These are phyloP conservation scores for Formica aserva DNA, from an alignment of 2,888 invertebrate genomes.

Conservation along the genomic window DNA sequence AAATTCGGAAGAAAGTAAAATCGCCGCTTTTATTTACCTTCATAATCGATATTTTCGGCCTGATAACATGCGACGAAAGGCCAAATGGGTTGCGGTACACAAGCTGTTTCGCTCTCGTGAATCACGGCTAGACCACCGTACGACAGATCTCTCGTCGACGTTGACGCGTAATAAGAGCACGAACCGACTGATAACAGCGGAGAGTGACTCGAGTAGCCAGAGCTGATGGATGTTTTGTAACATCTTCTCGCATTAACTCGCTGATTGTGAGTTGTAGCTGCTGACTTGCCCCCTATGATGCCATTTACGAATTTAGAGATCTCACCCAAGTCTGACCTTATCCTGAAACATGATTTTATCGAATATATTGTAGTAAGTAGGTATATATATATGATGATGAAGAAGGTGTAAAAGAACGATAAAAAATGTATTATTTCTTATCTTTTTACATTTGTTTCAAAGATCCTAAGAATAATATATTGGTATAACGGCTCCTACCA, in stretches of 20 bases:
- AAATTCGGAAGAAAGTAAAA: not conserved
- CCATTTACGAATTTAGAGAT: conserved; percentile 75
- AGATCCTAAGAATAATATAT: not conserved
- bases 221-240: conserved; percentile 81
- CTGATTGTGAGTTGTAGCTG: conserved; percentile 50
- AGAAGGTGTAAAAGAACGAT: not conserved
- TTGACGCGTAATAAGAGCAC: conserved; percentile 73
- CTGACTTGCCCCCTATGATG: conserved; percentile 69
- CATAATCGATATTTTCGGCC: conserved; percentile 66
- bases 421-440: not conserved
- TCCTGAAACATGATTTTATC: conserved; percentile 69
- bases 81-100: conserved; percentile 80
- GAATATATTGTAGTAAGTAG: not conserved
- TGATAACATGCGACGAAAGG: conserved; percentile 70
- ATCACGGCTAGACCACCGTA: conserved; percentile 77
- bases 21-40: conserved; percentile 49
- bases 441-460: not conserved
- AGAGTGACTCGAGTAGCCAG: conserved; percentile 82
- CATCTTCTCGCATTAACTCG: conserved; percentile 76
- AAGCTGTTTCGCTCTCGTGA: conserved; percentile 78
- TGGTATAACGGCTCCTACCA: conserved; percentile 64
- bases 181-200: conserved; percentile 78
- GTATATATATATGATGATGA: not conserved
- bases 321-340: conserved; percentile 79
- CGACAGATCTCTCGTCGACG: conserved; percentile 66